Evolutionary conservation across 2,113 vertebrate species (phyloP), one percentile per base, ranked within the genome.

Genomic region (Ia io): DNA sequence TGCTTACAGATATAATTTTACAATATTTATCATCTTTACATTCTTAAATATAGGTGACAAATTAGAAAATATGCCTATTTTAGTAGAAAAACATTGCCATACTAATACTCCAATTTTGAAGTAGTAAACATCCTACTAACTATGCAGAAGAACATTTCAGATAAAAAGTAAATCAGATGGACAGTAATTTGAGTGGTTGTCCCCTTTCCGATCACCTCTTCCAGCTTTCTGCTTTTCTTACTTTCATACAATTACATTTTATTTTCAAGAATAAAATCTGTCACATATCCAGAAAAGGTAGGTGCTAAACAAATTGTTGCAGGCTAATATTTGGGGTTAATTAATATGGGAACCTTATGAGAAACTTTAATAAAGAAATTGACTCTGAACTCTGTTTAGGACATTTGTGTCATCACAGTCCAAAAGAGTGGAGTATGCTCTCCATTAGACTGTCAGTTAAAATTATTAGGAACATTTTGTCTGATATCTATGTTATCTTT

Each of bases 381-480:
- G 63, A 88, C 56, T 84, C 30, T 92, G 61, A 93, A 59, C 23
- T 96, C 30, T 71, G 10, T 14, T n/a, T 61, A 32, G 32, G 22
- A 9, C n/a, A 56, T 59, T 63, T 69, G 30, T 84, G 53, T 94
- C 23, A 78, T 83, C 49, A 84, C 3, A 86, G 63, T 84, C 35
- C 5, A 2, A 35, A 70, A 74, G 13, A 1, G 1, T 13, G 28
- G 47, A 59, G 20, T 37, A 32, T 25, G 53, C n/a, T 82, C 28
- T 95, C 49, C 51, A 37, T 91, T 93, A 95, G 73, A 70, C 6
- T 88, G 78, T 91, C 91, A 86, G 18, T 79, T 86, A 88, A 83
- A 93, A 93, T 96, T 84, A 78, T 30, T 1, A 59, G 37, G 23
- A 86, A 92, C 76, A 93, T 94, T 90, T 80, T 93, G 9, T 80